Evolutionary conservation across 2,797 vertebrate species (phyloP), one percentile per base, ranked within the genome.

Genomic region (Crocodylus rhombifer): DNA sequence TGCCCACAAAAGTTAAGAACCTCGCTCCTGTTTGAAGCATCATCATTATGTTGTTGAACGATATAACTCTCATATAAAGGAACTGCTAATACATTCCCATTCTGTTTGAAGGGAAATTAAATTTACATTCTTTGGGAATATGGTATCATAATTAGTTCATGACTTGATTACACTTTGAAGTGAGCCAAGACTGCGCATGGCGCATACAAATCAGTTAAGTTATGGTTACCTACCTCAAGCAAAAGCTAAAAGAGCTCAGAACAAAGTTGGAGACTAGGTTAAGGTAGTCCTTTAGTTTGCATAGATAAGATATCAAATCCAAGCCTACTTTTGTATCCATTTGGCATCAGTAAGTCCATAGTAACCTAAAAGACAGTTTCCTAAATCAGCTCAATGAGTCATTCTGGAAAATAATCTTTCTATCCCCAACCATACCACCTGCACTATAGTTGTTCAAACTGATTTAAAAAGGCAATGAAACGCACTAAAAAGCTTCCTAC

Each of bases 101-200:
- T 97, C 97, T 92, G 90, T 97, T 95, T 90, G 84, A 97, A 97
- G 87, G 88, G 95, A 97, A 97, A 96, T 96, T 94, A 97, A 97
- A 97, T 97, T 97, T 97, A 97, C 95, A 97, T 97, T 97, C 97
- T 94, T 96, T 97, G 90, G 96, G 94, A 97, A 97, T 95, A 96
- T 89, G 95, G 97, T 91, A 94, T 95, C 96, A 96, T 96, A 91
- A 96, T 98, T 97, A 97, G 93, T 97, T 97, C 92, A 95, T 96
- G 94, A 97, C 94, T 97, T 98, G 97, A 97, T 97, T 97, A 97
- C 94, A 93, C 92, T 97, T 97, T 96, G 93, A 98, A 97, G 95
- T 93, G 88, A 96, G 95, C 88, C 12, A 86, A 94, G 96, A 92
- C 60, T 84, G 79, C 80, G 84, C 79, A 86, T 5, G 16, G 69